Base-by-base conservation (phyloP, 2,888 invertebrate genomes). In the Brenthis ino region DNA sequence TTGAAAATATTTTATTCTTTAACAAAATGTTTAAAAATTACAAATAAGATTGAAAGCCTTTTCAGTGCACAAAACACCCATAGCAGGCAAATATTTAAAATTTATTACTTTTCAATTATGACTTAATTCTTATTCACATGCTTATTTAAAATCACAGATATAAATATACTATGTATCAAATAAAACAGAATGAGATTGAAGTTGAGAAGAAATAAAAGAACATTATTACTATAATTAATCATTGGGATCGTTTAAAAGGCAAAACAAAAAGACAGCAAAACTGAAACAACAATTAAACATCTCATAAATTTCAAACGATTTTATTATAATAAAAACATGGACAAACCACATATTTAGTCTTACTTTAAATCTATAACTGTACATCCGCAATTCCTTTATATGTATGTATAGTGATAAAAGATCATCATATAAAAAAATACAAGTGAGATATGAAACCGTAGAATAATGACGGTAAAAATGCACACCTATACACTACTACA, bases 321-420 rank as follows among this genome's bases (percentile, higher is more conserved):
- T 60, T 89, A 89, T 89, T 91, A 79, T 77, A 82, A 85, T 85
- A 87, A 84, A 85, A 84, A 84, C 84, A 83, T 75, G 73, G 75
- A 76, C 76, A 74, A 68, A 74, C 74, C 76, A 81, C 79, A 79
- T 73, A 74, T 1, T 20, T 20, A 20, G 72, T 76, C 69, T 72
- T 76, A 76, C 65, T 71, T 72, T 74, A 74, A 73, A 65, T 76
- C 80, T 80, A 75, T 77, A 79, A 68, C 69, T 81, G 69, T 80
- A 82, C 76, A 81, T 71, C 57, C 68, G 76, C 79, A 84, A 85
- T 82, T 82, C 83, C 81, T 75, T 80, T 58, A 63, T 37, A 67
- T 61, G 3, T 28, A 28, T 28, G 4, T 50, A 57, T 12, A 58
- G 65, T 65, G 63, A 69, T 43, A 64, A 68, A 64, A 67, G 54